These are phyloP conservation scores for Heliconius congener DNA, from an alignment of 1,140 invertebrate species.

Conservation along the genomic window DNA sequence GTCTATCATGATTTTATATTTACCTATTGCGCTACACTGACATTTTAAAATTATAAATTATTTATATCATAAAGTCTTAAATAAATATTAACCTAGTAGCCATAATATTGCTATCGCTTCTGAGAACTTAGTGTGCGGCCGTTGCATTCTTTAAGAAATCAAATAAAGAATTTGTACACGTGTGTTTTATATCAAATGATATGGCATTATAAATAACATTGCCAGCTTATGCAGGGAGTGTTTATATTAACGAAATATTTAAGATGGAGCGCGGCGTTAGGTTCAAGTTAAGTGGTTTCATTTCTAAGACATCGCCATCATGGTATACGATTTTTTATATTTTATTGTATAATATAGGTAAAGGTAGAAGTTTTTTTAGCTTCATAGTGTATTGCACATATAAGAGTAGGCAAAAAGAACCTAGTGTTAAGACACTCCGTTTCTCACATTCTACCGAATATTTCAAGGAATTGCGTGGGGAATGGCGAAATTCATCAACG, in stretches of 20 bases:
- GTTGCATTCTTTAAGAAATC: conserved; percentile 1
- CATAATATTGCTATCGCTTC: conserved; percentile 9
- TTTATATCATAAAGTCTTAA: conserved; percentile 1
- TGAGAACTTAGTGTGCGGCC: conserved; percentile 2
- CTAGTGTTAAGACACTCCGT: too few species aligned
- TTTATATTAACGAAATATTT: neutral
- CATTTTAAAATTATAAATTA: neutral
- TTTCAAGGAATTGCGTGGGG: too few species aligned
- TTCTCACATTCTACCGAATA: too few species aligned
- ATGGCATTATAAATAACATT: neutral
- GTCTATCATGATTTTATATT: neutral
- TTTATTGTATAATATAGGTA: too few species aligned
- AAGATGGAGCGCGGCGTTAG: too few species aligned
- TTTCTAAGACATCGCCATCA: too few species aligned
- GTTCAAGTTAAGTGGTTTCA: too few species aligned
- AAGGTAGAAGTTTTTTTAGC: too few species aligned
- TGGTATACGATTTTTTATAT: too few species aligned
- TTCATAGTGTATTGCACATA: too few species aligned
- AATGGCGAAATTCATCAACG: too few species aligned
- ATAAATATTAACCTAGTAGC: conserved; percentile 3
- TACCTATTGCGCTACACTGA: neutral
- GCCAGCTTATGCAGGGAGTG: neutral
- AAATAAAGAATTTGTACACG: conserved; percentile 5
- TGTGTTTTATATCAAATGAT: conserved; percentile 10
- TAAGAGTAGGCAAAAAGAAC: too few species aligned